phyloP scores from a whole-genome alignment of 2,888 invertebrate species.

The Aphrophora alni region DNA sequence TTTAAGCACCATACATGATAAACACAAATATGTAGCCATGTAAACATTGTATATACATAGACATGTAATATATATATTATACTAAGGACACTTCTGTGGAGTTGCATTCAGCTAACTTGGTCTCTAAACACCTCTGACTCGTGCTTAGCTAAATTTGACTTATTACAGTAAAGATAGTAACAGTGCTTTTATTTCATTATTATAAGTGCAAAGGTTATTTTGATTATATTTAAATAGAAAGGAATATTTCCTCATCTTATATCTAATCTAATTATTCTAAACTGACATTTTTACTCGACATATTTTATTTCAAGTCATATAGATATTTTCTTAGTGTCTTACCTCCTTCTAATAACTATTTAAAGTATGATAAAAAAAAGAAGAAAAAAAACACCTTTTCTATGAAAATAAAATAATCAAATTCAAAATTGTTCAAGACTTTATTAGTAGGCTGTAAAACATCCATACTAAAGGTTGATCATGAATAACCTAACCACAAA shows the following conservation, averaged over 20 bases:
- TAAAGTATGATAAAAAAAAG: too few species aligned
- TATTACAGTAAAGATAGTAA: background rate
- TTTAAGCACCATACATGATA: background rate
- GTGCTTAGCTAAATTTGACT: background rate
- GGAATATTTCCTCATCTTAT: background rate
- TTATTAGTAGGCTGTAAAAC: too few species aligned
- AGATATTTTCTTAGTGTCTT: too few species aligned
- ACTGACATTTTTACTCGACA: background rate
- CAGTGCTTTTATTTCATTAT: background rate
- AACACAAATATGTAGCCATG: constrained; percentile 2
- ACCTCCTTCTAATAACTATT: too few species aligned
- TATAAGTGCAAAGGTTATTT: background rate
- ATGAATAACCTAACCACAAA: too few species aligned
- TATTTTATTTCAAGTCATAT: too few species aligned
- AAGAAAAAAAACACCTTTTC: too few species aligned
- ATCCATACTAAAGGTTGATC: too few species aligned
- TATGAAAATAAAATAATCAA: too few species aligned
- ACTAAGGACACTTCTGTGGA: constrained; percentile 2
- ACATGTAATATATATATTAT: background rate
- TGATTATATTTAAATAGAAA: background rate
- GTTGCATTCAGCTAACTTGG: background rate
- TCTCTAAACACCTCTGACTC: background rate
- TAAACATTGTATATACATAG: constrained; percentile 9
- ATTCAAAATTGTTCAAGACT: too few species aligned
- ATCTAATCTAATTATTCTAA: background rate